Percentiles rank a stretch among this genome's conserved stretches.
Conservation (phyloP, 2,888 invertebrate species). For the Brenthis ino region DNA sequence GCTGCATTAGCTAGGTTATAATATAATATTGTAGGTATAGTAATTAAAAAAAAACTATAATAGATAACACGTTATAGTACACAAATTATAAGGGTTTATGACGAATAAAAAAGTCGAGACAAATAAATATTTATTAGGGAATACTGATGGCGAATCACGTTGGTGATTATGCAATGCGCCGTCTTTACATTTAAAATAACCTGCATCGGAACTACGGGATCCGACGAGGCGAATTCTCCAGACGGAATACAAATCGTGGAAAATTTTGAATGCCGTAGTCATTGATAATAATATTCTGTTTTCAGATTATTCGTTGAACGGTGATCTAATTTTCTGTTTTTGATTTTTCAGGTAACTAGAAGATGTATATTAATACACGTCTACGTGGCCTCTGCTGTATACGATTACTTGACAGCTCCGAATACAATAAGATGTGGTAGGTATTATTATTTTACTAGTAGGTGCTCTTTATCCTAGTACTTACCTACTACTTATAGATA, state of each 20-base stretch:
- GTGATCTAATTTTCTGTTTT: slow-evolving; percentile 42
- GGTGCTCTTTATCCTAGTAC: too few relatives aligned
- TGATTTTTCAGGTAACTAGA: slow-evolving; percentile 36
- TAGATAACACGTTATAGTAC: not conserved
- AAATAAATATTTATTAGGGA: slow-evolving; percentile 77
- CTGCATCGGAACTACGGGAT: slow-evolving; percentile 75
- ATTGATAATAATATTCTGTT: slow-evolving; percentile 61
- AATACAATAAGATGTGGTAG: not conserved
- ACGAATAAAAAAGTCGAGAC: slow-evolving; percentile 54
- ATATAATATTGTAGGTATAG: too few relatives aligned
- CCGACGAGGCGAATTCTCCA: slow-evolving; percentile 69
- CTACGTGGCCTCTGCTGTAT: slow-evolving; percentile 26
- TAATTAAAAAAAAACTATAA: not conserved
- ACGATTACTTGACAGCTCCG: slow-evolving; percentile 2
- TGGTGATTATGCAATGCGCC: slow-evolving; percentile 78
- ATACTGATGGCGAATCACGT: slow-evolving; percentile 76
- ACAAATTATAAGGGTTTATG: slow-evolving; percentile 8
- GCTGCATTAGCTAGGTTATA: too few relatives aligned
- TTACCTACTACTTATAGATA: too few relatives aligned
- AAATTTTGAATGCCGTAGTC: slow-evolving; percentile 69
- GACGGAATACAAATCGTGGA: slow-evolving; percentile 78
- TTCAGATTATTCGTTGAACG: slow-evolving; percentile 48
- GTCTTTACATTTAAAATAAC: slow-evolving; percentile 78
- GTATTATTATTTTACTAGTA: not conserved
- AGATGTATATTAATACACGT: slow-evolving; percentile 26